These are phyloP conservation scores for Riparia riparia DNA, from an alignment of 2,113 vertebrate species.

Conservation along the genomic window DNA sequence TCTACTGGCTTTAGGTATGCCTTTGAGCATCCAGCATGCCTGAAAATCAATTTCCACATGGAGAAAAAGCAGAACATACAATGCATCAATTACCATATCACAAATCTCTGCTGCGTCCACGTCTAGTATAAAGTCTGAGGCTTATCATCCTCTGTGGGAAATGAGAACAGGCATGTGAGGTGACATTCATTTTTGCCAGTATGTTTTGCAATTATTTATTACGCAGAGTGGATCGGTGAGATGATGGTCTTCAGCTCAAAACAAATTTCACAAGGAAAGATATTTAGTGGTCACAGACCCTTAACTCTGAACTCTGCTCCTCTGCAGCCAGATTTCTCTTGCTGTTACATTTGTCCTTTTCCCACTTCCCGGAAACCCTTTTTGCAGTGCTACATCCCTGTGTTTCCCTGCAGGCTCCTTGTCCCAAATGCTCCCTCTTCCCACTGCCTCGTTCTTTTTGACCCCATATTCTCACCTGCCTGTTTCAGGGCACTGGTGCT, in stretches of 20 bases:
- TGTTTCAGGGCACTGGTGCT: not conserved
- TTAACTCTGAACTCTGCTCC: not conserved
- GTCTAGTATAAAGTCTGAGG: not conserved
- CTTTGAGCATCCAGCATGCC: not conserved
- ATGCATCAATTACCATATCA: not conserved
- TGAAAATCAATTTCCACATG: conserved; percentile 1
- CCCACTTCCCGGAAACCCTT: not conserved
- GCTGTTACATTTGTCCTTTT: not conserved
- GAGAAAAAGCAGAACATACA: not conserved
- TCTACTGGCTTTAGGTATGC: not conserved
- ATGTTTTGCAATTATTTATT: not conserved
- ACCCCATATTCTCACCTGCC: not conserved
- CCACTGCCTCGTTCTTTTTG: not conserved
- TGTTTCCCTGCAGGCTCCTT: not conserved
- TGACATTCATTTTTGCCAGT: not conserved
- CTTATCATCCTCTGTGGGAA: not conserved
- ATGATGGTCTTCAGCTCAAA: not conserved
- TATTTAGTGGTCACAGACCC: not conserved
- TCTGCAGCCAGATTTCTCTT: not conserved
- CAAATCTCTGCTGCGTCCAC: not conserved
- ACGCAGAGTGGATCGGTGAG: not conserved
- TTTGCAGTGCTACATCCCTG: not conserved
- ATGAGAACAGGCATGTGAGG: not conserved
- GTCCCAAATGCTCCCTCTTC: not conserved
- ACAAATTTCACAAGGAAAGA: not conserved